Evolutionary conservation across 2,888 invertebrate genomes (phyloP), one percentile per base, ranked within the genome.

Genomic region (Eilema depressum): DNA sequence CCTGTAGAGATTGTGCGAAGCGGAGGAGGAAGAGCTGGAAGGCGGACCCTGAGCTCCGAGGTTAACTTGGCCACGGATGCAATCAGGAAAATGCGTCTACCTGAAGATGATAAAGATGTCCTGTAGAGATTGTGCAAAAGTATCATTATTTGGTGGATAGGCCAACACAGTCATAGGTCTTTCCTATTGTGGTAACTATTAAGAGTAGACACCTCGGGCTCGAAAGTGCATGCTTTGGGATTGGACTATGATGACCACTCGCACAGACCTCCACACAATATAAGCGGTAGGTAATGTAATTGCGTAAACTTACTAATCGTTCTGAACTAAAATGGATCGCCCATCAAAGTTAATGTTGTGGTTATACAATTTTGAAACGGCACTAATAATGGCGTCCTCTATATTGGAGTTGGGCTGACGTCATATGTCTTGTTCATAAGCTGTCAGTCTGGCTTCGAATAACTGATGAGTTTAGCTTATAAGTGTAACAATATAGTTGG

Each of bases 361-460:
- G 33, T 62, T 23, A 23, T 62, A 37, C 23, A 62, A 62, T 62
- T 62, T 23, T 37, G 33, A 63, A 72, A 60, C 30, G 59, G 65
- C 56, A 60, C 41, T 63, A 68, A 60, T 63, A 68, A 60, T 68
- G 41, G 41, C 20, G 33, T 26, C 59, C 14, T 25, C 7, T 41
- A 25, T 37, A 37, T 62, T 37, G 33, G 23, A 33, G 7, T 62
- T 25, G 17, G 33, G 33, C 12, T 62, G 37, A 62, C 62, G 62
- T 62, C 62, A 62, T 37, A 20, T n/a, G 23, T 37, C 33, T 62
- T 23, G 23, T 62, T 37, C 23, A 23, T 12, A 7, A 33, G 23
- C 14, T 33, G 62, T 62, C 33, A 23, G 62, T 63, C 25, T 37
- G 37, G 25, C 37, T 37, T 63, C 37, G 25, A 63, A 23, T 37